Base-by-base conservation (phyloP, 2,888 invertebrate genomes). In the Acleris cristana region DNA sequence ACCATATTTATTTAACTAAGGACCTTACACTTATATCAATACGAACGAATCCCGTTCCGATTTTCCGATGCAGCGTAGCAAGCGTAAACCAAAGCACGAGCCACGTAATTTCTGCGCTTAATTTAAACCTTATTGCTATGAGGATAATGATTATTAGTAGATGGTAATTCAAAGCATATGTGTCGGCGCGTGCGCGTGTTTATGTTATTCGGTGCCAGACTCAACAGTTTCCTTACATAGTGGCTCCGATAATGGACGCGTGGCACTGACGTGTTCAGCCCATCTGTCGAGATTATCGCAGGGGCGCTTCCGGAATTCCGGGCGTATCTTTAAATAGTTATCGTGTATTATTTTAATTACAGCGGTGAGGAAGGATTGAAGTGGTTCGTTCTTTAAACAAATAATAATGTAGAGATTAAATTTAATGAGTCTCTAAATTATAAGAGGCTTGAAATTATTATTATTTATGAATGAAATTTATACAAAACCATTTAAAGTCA, bases 341-440 rank as follows among this genome's bases (percentile, higher is more conserved):
- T 21, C 0, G 58, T 12, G 34, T 34, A 34, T 34, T 55, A 54
- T 60, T 65, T 56, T 60, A 26, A 58, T 58, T 58, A 49, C 19
- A 44, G 18, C 14, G 40, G 59, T 30, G 30, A 45, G 34, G 30
- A 10, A 55, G 56, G 19, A 19, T 16, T 16, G 21, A 56, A 45
- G 45, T 16, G 16, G 45, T n/a, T 16, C 7, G 16, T 45, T 45
- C n/a, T n/a, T 45, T n/a, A 45, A 45, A 45, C n/a, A 45, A 45
- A 45, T 45, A 45, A 4, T 45, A 14, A 45, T 45, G 45, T n/a
- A n/a, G 45, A 45, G 45, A 30, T 34, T 10, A 12, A 34, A 34
- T 34, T 12, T 34, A 34, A 34, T 34, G 34, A 34, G 14, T 10
- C 34, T 14, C 34, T 34, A 34, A 34, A 34, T 34, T 34, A 10